A percentile compares a stretch with the other conserved stretches of the same genome.
Evolutionary conservation across 1,140 invertebrate species (phyloP).

Genomic region (Papilio xuthus): DNA sequence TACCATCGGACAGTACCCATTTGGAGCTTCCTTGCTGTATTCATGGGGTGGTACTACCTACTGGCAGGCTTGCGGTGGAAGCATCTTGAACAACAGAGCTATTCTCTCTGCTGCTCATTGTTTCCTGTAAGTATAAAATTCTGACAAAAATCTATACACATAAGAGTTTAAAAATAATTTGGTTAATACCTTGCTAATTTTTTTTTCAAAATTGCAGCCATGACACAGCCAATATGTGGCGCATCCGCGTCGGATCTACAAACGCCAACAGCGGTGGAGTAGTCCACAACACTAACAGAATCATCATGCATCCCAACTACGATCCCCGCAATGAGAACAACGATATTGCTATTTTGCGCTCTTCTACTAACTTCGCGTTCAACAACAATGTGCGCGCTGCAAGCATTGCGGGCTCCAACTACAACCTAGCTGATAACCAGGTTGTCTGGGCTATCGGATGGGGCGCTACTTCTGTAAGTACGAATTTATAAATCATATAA

Average conservation of each 20-base stretch:
- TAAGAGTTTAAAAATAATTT: slow-evolving; percentile 54
- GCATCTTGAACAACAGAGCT: slow-evolving; percentile 54
- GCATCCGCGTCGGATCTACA: slow-evolving; percentile 47
- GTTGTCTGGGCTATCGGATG: slow-evolving; percentile 49
- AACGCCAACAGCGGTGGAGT: slow-evolving; percentile 46
- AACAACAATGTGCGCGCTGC: slow-evolving; percentile 40
- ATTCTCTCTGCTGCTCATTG: slow-evolving; percentile 60
- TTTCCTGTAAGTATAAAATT: slow-evolving; percentile 51
- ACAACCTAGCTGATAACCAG: slow-evolving; percentile 46
- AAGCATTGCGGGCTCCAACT: slow-evolving; percentile 47
- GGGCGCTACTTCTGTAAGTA: slow-evolving; percentile 43
- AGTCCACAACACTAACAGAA: slow-evolving; percentile 44
- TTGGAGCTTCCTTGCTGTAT: slow-evolving; percentile 45
- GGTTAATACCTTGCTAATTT: slow-evolving; percentile 49
- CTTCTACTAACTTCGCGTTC: slow-evolving; percentile 57
- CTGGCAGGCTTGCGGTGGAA: slow-evolving; percentile 56
- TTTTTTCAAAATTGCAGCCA: too few species aligned
- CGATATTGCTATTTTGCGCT: slow-evolving; percentile 81
- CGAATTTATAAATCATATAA: too few species aligned
- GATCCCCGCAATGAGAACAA: slow-evolving; percentile 60
- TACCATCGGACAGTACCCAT: slow-evolving; percentile 51
- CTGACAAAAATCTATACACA: slow-evolving; percentile 50
- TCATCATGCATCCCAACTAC: slow-evolving; percentile 78
- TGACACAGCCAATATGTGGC: slow-evolving; percentile 40
- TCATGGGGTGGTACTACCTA: slow-evolving; percentile 41